Evolutionary conservation across 2,888 invertebrate genomes (phyloP), one percentile per base, ranked within the genome.

Genomic region (Apamea sordens): DNA sequence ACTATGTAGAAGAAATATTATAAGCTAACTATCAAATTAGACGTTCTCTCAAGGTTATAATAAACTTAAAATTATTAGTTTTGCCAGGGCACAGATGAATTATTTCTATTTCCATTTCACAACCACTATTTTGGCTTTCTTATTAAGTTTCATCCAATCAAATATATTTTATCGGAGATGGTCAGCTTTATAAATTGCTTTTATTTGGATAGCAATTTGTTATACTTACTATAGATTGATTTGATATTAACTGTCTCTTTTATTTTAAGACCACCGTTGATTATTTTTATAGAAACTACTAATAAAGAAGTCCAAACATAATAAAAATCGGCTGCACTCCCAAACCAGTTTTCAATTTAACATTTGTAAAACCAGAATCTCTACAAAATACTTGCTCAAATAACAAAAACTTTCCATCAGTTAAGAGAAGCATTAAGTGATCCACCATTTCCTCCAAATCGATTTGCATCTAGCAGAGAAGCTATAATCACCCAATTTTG

Each of bases 291-390:
- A 56, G 8, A 24, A 50, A 76, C 47, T 10, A 50, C 15, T 13
- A 36, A 44, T n/a, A 36, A 79, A 32, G 41, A 78, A 63, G n/a
- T 59, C 8, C 0, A 65, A 84, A 74, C 24, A 64, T 59, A 10
- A 59, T 59, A 53, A 0, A 18, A 72, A n/a, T n/a, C 21, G 3
- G 5, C 18, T 32, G 36, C 44, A 73, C 1, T 32, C 6, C n/a
- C 7, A 84, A 80, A 80, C 64, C 0, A 6, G 53, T 79, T 79
- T 3, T 53, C 15, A 15, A 61, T 53, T 64, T 18, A 65, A 36
- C 24, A n/a, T n/a, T 50, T 15, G 13, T 0, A 10, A 61, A 73
- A 83, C 70, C 15, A 56, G 44, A 65, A 36, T 61, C 5, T 21
- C 36, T 4, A 53, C 28, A 13, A 68, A 53, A 61, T 28, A n/a